Conservation (phyloP, 2,888 invertebrate species). For the Vesta saturnalis region DNA sequence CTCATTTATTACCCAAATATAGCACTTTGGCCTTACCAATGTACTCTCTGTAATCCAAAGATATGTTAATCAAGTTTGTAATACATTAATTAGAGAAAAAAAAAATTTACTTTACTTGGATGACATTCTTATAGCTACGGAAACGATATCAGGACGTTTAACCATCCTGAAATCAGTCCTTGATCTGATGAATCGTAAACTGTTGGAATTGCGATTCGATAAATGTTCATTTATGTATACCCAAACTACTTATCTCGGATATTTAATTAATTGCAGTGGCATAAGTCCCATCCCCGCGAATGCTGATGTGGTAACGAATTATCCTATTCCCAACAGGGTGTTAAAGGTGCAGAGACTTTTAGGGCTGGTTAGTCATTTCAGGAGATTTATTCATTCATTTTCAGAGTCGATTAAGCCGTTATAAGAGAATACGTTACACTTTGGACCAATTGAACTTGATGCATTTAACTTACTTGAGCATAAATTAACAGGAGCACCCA, state of each 20-base stretch:
- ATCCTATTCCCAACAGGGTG: not conserved
- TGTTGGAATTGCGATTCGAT: too few species aligned
- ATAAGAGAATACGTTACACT: slow-evolving; percentile 45
- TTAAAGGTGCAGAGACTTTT: not conserved
- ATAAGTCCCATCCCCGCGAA: not conserved
- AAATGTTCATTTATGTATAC: too few species aligned
- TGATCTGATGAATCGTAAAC: too few species aligned
- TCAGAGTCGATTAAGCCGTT: too few species aligned
- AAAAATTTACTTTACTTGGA: not conserved
- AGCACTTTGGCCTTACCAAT: slow-evolving; percentile 50
- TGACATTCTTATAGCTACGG: too few species aligned
- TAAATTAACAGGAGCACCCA: too few species aligned
- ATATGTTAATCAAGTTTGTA: not conserved
- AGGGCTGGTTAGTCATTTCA: not conserved
- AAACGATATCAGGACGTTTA: too few species aligned
- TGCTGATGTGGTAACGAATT: not conserved
- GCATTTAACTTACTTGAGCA: too few species aligned
- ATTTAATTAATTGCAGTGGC: not conserved
- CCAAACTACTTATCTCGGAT: too few species aligned
- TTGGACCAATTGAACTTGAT: slow-evolving; percentile 45
- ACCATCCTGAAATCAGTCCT: slow-evolving; percentile 6
- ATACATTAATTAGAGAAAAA: not conserved
- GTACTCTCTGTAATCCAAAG: not conserved
- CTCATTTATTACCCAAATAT: slow-evolving; percentile 51
- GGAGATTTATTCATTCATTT: slow-evolving; percentile 13